A percentile compares a stretch with the other conserved stretches of the same genome.
phyloP scores from a whole-genome alignment of 1,140 invertebrate genomes.

The Dendrolimus punctatus region DNA sequence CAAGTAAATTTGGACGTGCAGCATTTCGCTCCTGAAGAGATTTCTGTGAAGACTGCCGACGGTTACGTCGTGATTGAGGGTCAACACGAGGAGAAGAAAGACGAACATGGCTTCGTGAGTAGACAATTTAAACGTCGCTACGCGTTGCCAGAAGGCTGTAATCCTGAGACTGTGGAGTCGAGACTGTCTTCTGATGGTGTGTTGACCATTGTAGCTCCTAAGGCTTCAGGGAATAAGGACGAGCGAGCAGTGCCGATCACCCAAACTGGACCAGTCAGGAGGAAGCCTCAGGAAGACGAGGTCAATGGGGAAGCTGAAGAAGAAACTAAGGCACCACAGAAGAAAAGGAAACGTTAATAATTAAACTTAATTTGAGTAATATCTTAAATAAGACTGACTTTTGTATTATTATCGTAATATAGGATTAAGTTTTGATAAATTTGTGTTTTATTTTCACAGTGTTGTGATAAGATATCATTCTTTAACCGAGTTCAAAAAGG shows the following conservation, averaged over 20 bases:
- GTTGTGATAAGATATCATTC: neutral
- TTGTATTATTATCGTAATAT: conserved; percentile 4
- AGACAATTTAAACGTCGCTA: conserved; percentile 82
- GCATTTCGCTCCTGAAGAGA: conserved; percentile 88
- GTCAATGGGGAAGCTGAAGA: conserved; percentile 28
- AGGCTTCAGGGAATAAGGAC: conserved; percentile 26
- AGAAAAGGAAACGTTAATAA: conserved; percentile 33
- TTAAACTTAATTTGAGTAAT: neutral
- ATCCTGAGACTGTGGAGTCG: conserved; percentile 77
- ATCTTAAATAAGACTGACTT: conserved; percentile 20
- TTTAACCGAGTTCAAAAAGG: no score
- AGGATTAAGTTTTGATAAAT: neutral
- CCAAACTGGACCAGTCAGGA: conserved; percentile 46
- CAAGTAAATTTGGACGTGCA: conserved; percentile 86
- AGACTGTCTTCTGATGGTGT: conserved; percentile 85
- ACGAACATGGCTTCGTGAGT: conserved; percentile 82
- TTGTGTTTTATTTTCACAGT: neutral
- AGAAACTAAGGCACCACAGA: conserved; percentile 35
- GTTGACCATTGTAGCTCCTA: conserved; percentile 77
- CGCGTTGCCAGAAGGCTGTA: conserved; percentile 79
- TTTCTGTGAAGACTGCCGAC: conserved; percentile 85
- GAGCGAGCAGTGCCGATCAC: conserved; percentile 44
- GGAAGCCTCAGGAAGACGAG: conserved; percentile 34
- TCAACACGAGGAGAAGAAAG: conserved; percentile 83
- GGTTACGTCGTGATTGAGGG: conserved; percentile 79